Conservation (phyloP, 2,797 vertebrate species). For the Moxostoma hubbsi region DNA sequence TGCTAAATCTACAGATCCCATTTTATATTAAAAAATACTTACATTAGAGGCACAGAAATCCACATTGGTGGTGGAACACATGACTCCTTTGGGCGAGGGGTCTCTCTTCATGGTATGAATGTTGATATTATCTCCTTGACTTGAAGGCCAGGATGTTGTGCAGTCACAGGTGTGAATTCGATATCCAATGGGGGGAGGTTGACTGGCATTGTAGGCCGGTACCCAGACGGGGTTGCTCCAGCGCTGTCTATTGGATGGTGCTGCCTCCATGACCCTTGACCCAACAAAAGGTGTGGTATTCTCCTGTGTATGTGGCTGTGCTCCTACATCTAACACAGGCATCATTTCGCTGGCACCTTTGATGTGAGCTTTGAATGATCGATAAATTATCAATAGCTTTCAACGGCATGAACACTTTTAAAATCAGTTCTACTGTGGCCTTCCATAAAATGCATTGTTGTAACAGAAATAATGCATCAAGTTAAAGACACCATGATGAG, state of each 20-base stretch:
- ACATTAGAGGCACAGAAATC: constrained; percentile 83
- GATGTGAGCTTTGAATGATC: constrained; percentile 57
- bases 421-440: neutral
- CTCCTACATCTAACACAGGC: constrained; percentile 67
- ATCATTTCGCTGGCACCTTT: constrained; percentile 61
- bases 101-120: constrained; percentile 63
- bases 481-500: neutral
- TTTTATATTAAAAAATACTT: constrained; percentile 65
- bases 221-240: constrained; percentile 81
- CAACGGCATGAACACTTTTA: neutral
- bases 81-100: constrained; percentile 62
- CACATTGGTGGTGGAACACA: constrained; percentile 80
- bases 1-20: no score
- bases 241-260: constrained; percentile 68
- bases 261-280: constrained; percentile 70
- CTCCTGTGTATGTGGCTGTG: constrained; percentile 71
- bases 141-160: constrained; percentile 57
- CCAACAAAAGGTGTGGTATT: constrained; percentile 62
- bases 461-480: neutral
- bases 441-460: neutral
- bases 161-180: constrained; percentile 77
- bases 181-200: constrained; percentile 81
- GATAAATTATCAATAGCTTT: neutral
- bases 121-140: constrained; percentile 58
- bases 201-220: constrained; percentile 72